Evolutionary conservation across 2,797 vertebrate species (phyloP), one percentile per base, ranked within the genome.

Genomic region (Sciurus carolinensis): DNA sequence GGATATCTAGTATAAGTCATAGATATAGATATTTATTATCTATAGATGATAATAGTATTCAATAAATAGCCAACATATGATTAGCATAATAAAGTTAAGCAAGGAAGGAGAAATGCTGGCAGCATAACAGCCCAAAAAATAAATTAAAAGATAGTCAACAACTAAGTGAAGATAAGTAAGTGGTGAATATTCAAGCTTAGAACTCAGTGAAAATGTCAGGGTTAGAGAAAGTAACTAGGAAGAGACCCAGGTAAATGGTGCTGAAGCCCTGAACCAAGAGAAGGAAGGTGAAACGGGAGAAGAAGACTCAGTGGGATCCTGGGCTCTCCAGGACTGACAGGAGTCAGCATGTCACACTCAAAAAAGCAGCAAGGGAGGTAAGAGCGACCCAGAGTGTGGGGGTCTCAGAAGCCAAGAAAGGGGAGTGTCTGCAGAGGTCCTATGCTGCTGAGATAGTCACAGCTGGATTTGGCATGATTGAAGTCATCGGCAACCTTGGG

Each of bases 81-180:
- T 91, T 50, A n/a, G 30, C 52, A 13, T 39, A 81, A 72, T 67
- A 15, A 85, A 69, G 57, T 47, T 81, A 82, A 67, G 20, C 54
- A 96, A 89, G 36, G 22, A 88, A 93, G 91, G 75, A 93, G 71
- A 95, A 95, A 81, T 26, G 59, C 28, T 77, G 75, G 81, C 50
- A 76, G 28, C 10, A 59, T 20, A 64, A 75, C 7, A 85, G 64
- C 44, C 62, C 66, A 90, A 67, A 72, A 13, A 44, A 62, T 17
- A 67, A 67, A 50, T 26, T 28, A 66, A 24, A 71, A 44, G 22
- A 80, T 36, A 66, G 2, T 89, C 50, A 76, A 47, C 39, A 69
- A 26, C 72, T 77, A 75, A 75, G 36, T 33, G 79, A 89, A 59
- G 54, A 39, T 79, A 44, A 84, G 54, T 42, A 83, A 91, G 66